Base-by-base conservation (phyloP, 2,888 invertebrate genomes). In the Erebia aethiops region DNA sequence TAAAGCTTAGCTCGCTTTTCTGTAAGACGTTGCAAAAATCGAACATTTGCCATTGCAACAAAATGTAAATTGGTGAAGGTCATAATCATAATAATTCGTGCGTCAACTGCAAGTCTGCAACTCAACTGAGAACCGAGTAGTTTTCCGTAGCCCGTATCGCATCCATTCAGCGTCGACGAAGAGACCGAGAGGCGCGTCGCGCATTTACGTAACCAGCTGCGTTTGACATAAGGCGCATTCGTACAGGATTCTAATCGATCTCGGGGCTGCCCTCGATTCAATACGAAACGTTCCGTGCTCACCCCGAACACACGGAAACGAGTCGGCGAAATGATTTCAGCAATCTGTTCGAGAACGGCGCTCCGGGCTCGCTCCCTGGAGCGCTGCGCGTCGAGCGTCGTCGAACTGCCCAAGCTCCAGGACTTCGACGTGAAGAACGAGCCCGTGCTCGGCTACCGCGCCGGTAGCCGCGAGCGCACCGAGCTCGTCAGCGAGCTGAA, bases 391-490 rank as follows among this genome's bases (percentile, higher is more conserved):
- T 94, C 95, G 66, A 95, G 95, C 70, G 94, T 97, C 58, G 95
- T 97, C 14, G 94, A 95, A 52, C 91, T 95, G 65, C 88, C 95
- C 51, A 94, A 95, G 77, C 86, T 97, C 16, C 91, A 95, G 41
- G 96, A 97, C 75, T 96, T 96, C 81, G 87, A 89, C 7, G 94
- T 97, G 10, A 90, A 94, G 83, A 98, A 98, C 91, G 98, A 98
- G 86, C 98, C 98, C 0, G 87, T 98, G 57, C 90, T 97, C 21
- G 91, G 90, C n/a, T 99, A 99, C 89, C 94, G 95, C 74, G 96
- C 96, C 74, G 97, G 97, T 63, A 98, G 98, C 75, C 88, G 94
- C 69, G 99, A 99, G 89, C 95, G 98, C 71, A 87, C 91, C 66
- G 96, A 95, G 61, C 90, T 99, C 49, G 94, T 96, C 77, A 93